Conservation (phyloP, 2,113 vertebrate species). For the Mola mola region DNA sequence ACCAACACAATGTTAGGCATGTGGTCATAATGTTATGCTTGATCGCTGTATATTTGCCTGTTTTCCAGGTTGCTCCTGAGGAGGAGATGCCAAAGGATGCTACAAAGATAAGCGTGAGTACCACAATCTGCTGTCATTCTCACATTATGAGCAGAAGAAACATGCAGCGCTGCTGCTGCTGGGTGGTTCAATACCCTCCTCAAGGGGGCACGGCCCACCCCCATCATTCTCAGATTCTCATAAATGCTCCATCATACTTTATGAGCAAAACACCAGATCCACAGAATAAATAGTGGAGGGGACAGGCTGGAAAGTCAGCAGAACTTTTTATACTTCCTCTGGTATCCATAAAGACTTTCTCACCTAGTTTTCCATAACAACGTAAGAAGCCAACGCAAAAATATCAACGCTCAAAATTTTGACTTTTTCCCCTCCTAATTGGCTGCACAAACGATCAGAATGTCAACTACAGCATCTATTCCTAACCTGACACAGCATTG, state of each 20-base stretch:
- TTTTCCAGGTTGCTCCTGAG: conserved; percentile 83
- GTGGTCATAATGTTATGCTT: no score
- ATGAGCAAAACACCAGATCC: conserved; percentile 23
- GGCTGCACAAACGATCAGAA: conserved; percentile 9
- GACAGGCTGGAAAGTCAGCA: conserved; percentile 26
- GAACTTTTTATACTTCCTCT: conserved; percentile 27
- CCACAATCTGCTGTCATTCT: conserved; percentile 20
- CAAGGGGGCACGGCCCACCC: conserved; percentile 13
- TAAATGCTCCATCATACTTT: conserved; percentile 41
- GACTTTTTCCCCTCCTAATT: conserved; percentile 10
- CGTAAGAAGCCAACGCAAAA: no score
- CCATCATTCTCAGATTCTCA: conserved; percentile 43
- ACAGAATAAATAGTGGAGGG: conserved; percentile 23
- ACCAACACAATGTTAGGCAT: no score
- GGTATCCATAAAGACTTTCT: conserved; percentile 4
- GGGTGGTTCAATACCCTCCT: conserved; percentile 43
- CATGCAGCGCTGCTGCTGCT: neutral
- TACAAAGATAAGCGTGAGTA: conserved; percentile 95
- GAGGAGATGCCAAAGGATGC: conserved; percentile 90
- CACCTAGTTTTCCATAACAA: conserved; percentile 14
- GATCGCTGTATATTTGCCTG: conserved; percentile 18
- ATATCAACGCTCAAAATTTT: neutral
- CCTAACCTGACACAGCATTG: no score
- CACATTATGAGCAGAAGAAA: conserved; percentile 9
- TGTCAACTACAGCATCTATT: conserved; percentile 1